Evolutionary conservation across 2,888 invertebrate species (phyloP).

Genomic region (Aphelenchoides bicaudatus): DNA sequence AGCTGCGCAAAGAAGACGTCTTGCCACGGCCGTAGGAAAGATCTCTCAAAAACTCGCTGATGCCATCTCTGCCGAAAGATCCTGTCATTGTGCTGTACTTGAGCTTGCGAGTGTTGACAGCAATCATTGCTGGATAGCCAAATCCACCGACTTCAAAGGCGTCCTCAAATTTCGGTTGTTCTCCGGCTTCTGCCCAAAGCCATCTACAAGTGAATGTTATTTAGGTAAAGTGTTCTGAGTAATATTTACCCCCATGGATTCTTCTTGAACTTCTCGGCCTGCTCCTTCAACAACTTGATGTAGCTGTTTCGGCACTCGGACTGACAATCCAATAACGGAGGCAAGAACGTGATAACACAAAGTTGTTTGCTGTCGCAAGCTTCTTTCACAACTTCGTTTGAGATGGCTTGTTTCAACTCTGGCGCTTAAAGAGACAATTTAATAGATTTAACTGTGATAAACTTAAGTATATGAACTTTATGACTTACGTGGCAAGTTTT

Average conservation of each 20-base stretch:
- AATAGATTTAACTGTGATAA: too few relatives aligned
- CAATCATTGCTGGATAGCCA: slow-evolving; percentile 97
- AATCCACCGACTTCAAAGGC: slow-evolving; percentile 92
- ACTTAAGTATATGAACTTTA: too few relatives aligned
- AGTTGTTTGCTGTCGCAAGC: slow-evolving; percentile 78
- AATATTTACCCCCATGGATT: slow-evolving; percentile 89
- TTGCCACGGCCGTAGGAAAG: slow-evolving; percentile 82
- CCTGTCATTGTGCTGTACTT: slow-evolving; percentile 86
- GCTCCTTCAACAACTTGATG: slow-evolving; percentile 70
- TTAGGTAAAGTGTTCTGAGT: slow-evolving; percentile 31
- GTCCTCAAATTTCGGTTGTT: slow-evolving; percentile 78
- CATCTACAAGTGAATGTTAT: slow-evolving; percentile 66
- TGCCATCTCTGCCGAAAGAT: slow-evolving; percentile 78
- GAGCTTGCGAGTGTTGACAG: slow-evolving; percentile 90
- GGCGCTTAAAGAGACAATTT: too few relatives aligned
- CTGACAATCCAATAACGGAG: slow-evolving; percentile 92
- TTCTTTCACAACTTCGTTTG: slow-evolving; percentile 67
- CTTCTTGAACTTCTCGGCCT: slow-evolving; percentile 86
- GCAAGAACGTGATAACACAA: slow-evolving; percentile 85
- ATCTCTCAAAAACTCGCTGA: slow-evolving; percentile 90
- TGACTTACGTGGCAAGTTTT: slow-evolving; percentile 80
- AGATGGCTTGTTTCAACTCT: slow-evolving; percentile 73
- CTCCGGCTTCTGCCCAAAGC: slow-evolving; percentile 89
- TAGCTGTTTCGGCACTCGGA: slow-evolving; percentile 85
- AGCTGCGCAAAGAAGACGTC: slow-evolving; percentile 80